Evolutionary conservation across 2,113 vertebrate species (phyloP), one percentile per base, ranked within the genome.

Genomic region (Pseudonaja textilis): DNA sequence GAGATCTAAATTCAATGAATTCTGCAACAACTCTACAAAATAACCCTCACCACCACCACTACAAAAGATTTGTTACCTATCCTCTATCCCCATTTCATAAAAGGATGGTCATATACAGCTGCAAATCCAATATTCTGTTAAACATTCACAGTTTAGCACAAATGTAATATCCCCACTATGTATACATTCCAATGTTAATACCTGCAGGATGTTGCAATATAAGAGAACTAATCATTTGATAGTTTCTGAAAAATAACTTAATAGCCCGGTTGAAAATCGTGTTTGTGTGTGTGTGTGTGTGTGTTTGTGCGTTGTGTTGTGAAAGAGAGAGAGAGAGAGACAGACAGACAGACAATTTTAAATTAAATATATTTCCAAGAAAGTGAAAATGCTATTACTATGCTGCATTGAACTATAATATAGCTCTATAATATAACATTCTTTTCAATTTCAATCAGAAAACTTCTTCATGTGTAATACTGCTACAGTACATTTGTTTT

Each of bases 1-100:
- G 1, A 57, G 39, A 96, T 81, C 50, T 61, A 54, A 93, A 85
- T 85, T 93, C 93, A 86, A 87, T 59, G 45, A 85, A 89, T 87
- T 87, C n/a, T 14, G 55, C 45, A 93, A 87, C 56, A 61, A 86
- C 88, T 50, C 14, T 22, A 81, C 10, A 93, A 93, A 45, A 59
- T 59, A 89, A 39, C 34, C 22, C n/a, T 39, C 55, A 10, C 34
- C 55, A 22, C 88, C 10, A 57, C 39, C 34, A 81, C 74, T 39
- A n/a, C 11, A 89, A 89, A 89, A 86, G 59, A 93, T 39, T 14
- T 57, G 14, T 29, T 54, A 3, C n/a, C 90, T 34, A 11, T 22
- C 3, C 3, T 50, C 89, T n/a, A 22, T 6, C 18, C 4, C 18
- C 89, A 52, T 3, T 61, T 42, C 3, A 87, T 20, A 89, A 47